Evolutionary conservation across 2,797 vertebrate genomes (phyloP), one percentile per base, ranked within the genome.

Genomic region (Pangasius macronema): DNA sequence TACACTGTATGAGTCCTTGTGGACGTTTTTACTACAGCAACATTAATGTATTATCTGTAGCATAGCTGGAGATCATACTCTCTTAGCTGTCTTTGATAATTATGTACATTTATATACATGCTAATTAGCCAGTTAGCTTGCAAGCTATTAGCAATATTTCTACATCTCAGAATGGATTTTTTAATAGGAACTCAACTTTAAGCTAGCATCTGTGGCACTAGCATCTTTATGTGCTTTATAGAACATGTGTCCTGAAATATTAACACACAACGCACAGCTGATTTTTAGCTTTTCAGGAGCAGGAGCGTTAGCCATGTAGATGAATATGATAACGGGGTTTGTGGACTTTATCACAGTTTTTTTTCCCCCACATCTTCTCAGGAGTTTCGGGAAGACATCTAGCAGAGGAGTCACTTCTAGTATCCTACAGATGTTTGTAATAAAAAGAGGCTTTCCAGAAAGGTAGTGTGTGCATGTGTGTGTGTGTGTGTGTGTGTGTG

Each of bases 401-500:
- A 59, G 9, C 20, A 16, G 77, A 59, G 20, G 53, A 57, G 77
- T 57, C 53, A 59, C 77, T 53, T 57, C 77, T 24, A 55, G 7
- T 30, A 79, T 79, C 76, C 51, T 18, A 36, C 49, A 79, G n/a
- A 55, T 55, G 75, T 55, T 22, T 79, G 51, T 11, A 79, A 55
- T 55, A 22, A 59, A 13, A 22, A 80, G 53, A 36, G 4, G 22
- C 20, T 57, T 80, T 80, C 77, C 53, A 39, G 77, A 36, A 27
- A 39, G 55, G 20, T 33, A 59, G 22, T 24, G 3, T 57, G 20
- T 36, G 77, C 36, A 30, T 80, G n/a, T 53, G 51, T 72, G 70
- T 72, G 18, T n/a, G 73, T 53, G 75, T 53, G n/a, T 77, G 75
- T 77, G 49, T 77, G n/a, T 49, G 73, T 76, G 46, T 51, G 76